These are phyloP conservation scores for Heteropelma amictum DNA, from an alignment of 2,888 invertebrate species.

Conservation along the genomic window DNA sequence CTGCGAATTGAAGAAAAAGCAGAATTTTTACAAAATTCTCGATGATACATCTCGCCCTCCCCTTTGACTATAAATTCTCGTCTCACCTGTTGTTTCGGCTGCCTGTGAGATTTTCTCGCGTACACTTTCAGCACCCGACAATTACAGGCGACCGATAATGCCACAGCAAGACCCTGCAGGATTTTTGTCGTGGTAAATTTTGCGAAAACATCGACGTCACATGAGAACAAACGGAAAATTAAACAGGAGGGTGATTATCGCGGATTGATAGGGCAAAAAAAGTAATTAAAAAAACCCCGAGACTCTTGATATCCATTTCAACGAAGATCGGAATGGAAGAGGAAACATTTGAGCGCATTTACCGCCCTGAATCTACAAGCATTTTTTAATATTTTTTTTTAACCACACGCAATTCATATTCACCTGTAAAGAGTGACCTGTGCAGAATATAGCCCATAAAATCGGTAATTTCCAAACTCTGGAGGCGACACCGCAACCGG, in stretches of 20 bases:
- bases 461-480: slow-evolving; percentile 73
- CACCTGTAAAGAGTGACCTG: slow-evolving; percentile 75
- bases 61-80: slow-evolving; percentile 3
- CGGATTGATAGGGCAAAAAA: too few relatives aligned
- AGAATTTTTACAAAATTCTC: too few relatives aligned
- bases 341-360: too few relatives aligned
- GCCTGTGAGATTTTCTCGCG: slow-evolving; percentile 73
- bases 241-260: too few relatives aligned
- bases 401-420: neutral
- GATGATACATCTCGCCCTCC: neutral
- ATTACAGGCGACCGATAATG: slow-evolving; percentile 83
- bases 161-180: slow-evolving; percentile 82
- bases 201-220: too few relatives aligned
- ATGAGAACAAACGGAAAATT: too few relatives aligned
- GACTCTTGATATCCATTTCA: too few relatives aligned
- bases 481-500: slow-evolving; percentile 75
- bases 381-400: neutral
- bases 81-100: slow-evolving; percentile 73
- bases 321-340: neutral
- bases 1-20: slow-evolving; percentile 67
- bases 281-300: too few relatives aligned
- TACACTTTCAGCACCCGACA: slow-evolving; percentile 78
- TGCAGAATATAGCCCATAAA: slow-evolving; percentile 75
- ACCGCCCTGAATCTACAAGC: neutral
- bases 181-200: too few relatives aligned